Evolutionary conservation across 2,113 vertebrate genomes (phyloP), one percentile per base, ranked within the genome.

Genomic region (Trochalopteron elliotii): DNA sequence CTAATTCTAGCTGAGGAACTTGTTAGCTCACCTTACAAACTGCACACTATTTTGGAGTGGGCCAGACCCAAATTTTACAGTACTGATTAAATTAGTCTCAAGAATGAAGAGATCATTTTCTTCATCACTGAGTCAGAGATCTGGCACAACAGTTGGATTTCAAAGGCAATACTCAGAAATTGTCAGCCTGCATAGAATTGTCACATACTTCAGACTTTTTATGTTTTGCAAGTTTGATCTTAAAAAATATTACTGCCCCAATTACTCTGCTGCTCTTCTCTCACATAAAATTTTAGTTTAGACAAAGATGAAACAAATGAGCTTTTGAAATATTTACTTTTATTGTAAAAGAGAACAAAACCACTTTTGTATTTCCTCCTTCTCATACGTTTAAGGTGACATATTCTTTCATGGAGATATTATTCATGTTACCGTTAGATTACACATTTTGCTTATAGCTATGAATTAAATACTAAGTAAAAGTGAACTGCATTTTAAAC

Each of bases 381-480:
- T 88, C 55, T 69, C 61, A 49, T 92, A 72, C 63, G 94, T 96
- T 89, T 83, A 87, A 80, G 39, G 19, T 70, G 64, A 49, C 83
- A 92, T 74, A 86, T 55, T 85, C 61, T 77, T 95, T 95, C 87
- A 93, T 67, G 81, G 25, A 72, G 83, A 93, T 96, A 94, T 91
- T 59, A 89, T 86, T 96, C 55, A 59, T 70, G 74, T 86, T 76
- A 84, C 40, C 1, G 0, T 87, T 83, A 78, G 37, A 84, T 96
- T 94, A 90, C 33, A 81, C 92, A 81, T 77, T 96, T 92, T 94
- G 45, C 94, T 92, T 96, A 96, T 76, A 94, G 40, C 47, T 94
- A 94, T 95, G 95, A 97, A 98, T 98, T 96, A 97, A 97, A 96
- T 95, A 97, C 94, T 74, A 97, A 95, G 76, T 96, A 93, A 85